A percentile compares a stretch with the other conserved stretches of the same genome.
Conservation (phyloP, 2,797 vertebrate species). For the Platyrinchus mystaceus region DNA sequence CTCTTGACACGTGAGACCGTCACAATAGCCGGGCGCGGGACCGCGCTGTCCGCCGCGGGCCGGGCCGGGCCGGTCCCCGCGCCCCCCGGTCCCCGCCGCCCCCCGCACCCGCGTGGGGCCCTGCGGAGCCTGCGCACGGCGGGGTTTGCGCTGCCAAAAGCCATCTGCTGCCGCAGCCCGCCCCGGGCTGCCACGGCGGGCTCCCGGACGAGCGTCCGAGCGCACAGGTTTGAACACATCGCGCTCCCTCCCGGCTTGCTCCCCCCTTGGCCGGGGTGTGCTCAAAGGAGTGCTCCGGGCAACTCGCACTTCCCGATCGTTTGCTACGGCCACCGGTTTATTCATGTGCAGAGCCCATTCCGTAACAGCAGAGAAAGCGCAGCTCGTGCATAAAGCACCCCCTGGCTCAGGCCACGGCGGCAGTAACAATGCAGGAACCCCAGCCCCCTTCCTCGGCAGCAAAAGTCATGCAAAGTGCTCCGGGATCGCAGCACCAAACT, state of each 20-base stretch:
- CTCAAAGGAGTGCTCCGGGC: not conserved
- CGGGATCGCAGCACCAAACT: not conserved
- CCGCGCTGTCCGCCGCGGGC: not conserved
- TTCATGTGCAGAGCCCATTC: constrained; percentile 12
- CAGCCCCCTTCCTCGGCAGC: not conserved
- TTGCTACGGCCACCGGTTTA: not conserved
- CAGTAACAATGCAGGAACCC: not conserved
- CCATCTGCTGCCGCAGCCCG: not conserved
- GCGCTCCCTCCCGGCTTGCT: not conserved
- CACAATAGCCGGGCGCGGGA: not conserved
- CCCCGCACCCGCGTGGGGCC: not conserved
- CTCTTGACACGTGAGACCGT: not conserved
- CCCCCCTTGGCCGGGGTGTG: not conserved
- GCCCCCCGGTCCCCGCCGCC: not conserved
- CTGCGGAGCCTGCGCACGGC: not conserved
- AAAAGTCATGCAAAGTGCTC: constrained; percentile 2
- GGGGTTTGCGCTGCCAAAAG: not conserved
- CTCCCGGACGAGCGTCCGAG: not conserved
- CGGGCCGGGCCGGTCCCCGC: not conserved
- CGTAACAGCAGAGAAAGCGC: constrained; percentile 3
- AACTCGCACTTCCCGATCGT: not conserved
- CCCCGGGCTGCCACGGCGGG: not conserved
- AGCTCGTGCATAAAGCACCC: not conserved
- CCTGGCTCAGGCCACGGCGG: not conserved
- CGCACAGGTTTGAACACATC: not conserved